Evolutionary conservation across 1,140 invertebrate genomes (phyloP).

Genomic region (Drosophila teissieri): DNA sequence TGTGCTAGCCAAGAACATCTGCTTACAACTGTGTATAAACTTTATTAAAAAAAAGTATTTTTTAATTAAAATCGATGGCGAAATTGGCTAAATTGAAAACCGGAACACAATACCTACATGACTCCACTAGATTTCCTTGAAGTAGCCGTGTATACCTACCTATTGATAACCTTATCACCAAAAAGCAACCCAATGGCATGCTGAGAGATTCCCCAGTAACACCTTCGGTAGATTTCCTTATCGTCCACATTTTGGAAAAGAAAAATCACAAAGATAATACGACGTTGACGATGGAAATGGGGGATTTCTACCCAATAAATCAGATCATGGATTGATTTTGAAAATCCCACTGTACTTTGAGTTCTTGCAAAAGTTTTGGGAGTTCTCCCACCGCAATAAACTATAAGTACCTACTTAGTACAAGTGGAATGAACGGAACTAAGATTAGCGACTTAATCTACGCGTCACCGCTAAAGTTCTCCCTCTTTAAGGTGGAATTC

Average conservation of each 20-base stretch:
- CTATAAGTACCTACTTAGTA: not conserved
- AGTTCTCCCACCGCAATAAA: slow-evolving; percentile 13
- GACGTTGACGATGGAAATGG: not conserved
- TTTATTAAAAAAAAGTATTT: too few species aligned
- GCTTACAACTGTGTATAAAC: slow-evolving; percentile 4
- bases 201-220: slow-evolving; percentile 6
- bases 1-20: not conserved
- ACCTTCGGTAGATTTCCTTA: slow-evolving; percentile 11
- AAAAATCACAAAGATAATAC: slow-evolving; percentile 17
- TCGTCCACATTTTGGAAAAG: slow-evolving; percentile 14
- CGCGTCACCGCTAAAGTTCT: not conserved
- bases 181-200: not conserved
- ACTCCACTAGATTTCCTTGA: not conserved
- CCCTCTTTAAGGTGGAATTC: not conserved
- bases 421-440: slow-evolving; percentile 15
- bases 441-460: slow-evolving; percentile 17
- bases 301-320: slow-evolving; percentile 21
- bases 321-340: slow-evolving; percentile 7
- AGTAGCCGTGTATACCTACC: not conserved
- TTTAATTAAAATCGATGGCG: too few species aligned
- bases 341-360: not conserved
- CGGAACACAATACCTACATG: not conserved
- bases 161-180: slow-evolving; percentile 17
- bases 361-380: slow-evolving; percentile 15
- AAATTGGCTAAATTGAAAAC: not conserved